phyloP scores from a whole-genome alignment of 1,140 invertebrate genomes.

The Episyrphus balteatus region DNA sequence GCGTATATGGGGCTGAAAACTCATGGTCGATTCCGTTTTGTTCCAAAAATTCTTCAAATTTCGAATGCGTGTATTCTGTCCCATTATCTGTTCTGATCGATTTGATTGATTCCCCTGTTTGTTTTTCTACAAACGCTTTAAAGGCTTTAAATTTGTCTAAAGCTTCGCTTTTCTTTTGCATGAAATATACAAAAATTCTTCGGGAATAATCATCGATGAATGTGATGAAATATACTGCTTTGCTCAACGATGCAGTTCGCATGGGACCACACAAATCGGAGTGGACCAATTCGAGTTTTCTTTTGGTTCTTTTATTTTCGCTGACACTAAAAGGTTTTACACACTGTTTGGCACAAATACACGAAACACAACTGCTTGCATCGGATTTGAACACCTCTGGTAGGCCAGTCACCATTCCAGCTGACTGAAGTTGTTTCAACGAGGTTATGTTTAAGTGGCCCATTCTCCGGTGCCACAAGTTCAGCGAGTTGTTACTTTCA shows the following conservation, averaged over 20 bases:
- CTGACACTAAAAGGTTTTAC: neutral
- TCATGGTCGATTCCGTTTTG: constrained; percentile 10
- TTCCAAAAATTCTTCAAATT: constrained; percentile 16
- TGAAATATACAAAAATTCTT: constrained; percentile 31
- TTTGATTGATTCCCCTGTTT: constrained; percentile 5
- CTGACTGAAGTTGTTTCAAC: neutral
- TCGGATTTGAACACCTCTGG: neutral
- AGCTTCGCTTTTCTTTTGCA: constrained; percentile 19
- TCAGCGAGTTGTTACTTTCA: neutral
- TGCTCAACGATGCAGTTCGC: constrained; percentile 21
- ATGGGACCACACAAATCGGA: constrained; percentile 36
- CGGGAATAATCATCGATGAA: constrained; percentile 34
- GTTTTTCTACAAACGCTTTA: neutral
- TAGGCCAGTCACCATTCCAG: constrained; percentile 2
- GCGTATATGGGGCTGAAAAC: constrained; percentile 18
- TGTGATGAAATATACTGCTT: constrained; percentile 26
- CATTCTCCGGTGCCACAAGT: constrained; percentile 2
- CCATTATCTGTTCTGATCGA: constrained; percentile 16
- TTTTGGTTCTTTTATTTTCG: neutral
- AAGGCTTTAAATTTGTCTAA: constrained; percentile 7
- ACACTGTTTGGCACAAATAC: constrained; percentile 1
- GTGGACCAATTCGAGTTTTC: constrained; percentile 24
- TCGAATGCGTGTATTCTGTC: constrained; percentile 17
- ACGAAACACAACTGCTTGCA: neutral
- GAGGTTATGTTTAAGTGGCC: constrained; percentile 6